Base-by-base conservation (phyloP, 2,113 vertebrate species). In the Antechinus stuartii region DNA sequence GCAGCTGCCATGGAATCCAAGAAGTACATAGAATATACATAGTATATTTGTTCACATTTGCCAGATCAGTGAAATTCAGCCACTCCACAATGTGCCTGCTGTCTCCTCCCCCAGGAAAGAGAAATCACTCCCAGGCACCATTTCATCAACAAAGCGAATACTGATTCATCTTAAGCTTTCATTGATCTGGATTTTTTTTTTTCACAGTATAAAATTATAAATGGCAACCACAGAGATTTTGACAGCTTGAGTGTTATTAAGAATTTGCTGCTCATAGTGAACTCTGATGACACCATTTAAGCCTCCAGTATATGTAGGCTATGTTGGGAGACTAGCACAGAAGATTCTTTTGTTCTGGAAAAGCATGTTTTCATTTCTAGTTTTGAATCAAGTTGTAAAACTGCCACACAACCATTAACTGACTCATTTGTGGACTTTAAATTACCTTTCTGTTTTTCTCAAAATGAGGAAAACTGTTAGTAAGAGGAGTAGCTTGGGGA, bases 1-100 rank as follows among this genome's bases (percentile, higher is more conserved):
- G 98, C 98, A 99, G 98, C 98, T 99, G 99, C 99, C 98, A 99
- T 99, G 98, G 98, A 98, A 98, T 98, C 98, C 98, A 99, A 99
- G 98, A 98, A 98, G 97, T 98, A 99, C 98, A 99, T 97, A 97
- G 98, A 98, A 98, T 99, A 98, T 99, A 99, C 98, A 99, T 98
- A 98, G 98, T 99, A 98, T 98, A 99, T 98, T 99, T 98, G 97
- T 99, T 99, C 98, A 98, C 98, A 98, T 98, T 98, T 98, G 98
- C 98, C 98, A 98, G 98, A 98, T 98, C 0, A 97, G 98, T 99
- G 98, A 97, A 98, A 98, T 98, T 97, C 96, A 97, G 94, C 95
- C 95, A 94, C 98, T 84, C 93, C 97, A 95, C 98, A 95, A 97
- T 97, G 95, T 95, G 61, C 97, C 98, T 98, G 68, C 96, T 84